Conservation (phyloP, 2,113 vertebrate species). For the western clawed frog (Xenopus tropicalis) region UCB_Xtro_10.0 CM004447.2:118916501-118917000, state of each 20-base stretch:
- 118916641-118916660: too few species aligned
- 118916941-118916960: not conserved
- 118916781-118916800: not conserved
- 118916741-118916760: not conserved
- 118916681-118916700: too few species aligned
- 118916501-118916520: too few species aligned
- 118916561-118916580: too few species aligned
- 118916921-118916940: not conserved
- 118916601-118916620: too few species aligned
- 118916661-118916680: too few species aligned
- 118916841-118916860: not conserved
- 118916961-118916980: constrained; percentile 1
- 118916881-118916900: not conserved
- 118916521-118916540: too few species aligned
- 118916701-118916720: not conserved
- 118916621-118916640: too few species aligned
- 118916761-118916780: not conserved
- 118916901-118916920: not conserved
- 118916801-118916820: not conserved
- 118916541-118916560: too few species aligned
- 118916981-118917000: constrained; percentile 11
- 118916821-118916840: not conserved
- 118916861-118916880: not conserved
- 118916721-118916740: not conserved
- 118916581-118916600: too few species aligned